Evolutionary conservation across 2,888 invertebrate genomes (phyloP).

Genomic region (Agrochola macilenta): DNA sequence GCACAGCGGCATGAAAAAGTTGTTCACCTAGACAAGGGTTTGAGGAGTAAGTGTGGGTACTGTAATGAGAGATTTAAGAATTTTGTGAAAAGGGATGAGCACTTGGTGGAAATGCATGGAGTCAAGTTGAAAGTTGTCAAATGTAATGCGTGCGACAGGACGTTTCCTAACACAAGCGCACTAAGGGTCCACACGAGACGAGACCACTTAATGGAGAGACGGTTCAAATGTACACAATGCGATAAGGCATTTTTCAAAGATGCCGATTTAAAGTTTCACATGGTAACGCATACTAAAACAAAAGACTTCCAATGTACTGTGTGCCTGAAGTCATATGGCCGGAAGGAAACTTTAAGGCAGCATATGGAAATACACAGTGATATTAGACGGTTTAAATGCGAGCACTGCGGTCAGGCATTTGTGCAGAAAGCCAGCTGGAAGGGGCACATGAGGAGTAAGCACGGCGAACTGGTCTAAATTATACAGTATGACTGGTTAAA

Average conservation of each 20-base stretch:
- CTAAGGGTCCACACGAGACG: conserved; percentile 83
- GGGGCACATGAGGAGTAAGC: conserved; percentile 69
- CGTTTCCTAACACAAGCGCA: conserved; percentile 83
- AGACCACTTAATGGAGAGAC: conserved; percentile 72
- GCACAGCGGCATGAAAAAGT: conserved; percentile 74
- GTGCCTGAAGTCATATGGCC: conserved; percentile 75
- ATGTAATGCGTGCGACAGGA: conserved; percentile 76
- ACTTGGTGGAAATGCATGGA: conserved; percentile 66
- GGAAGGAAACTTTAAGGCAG: conserved; percentile 67
- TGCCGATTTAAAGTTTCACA: conserved; percentile 78
- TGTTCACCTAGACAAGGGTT: conserved; percentile 42
- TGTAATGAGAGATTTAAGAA: conserved; percentile 70
- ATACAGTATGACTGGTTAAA: background rate
- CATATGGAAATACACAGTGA: conserved; percentile 75
- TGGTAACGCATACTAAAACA: conserved; percentile 67
- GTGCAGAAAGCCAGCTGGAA: conserved; percentile 72
- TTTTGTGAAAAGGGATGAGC: conserved; percentile 62
- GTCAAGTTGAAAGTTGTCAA: conserved; percentile 44
- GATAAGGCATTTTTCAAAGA: conserved; percentile 51
- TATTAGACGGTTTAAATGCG: conserved; percentile 69
- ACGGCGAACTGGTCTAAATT: conserved; percentile 42
- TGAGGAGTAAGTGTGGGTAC: conserved; percentile 63
- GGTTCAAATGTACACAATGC: conserved; percentile 57
- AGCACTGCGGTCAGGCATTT: conserved; percentile 68
- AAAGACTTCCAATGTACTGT: conserved; percentile 77